Conservation (phyloP, 2,797 vertebrate species). For the Oophaga sylvatica region DNA sequence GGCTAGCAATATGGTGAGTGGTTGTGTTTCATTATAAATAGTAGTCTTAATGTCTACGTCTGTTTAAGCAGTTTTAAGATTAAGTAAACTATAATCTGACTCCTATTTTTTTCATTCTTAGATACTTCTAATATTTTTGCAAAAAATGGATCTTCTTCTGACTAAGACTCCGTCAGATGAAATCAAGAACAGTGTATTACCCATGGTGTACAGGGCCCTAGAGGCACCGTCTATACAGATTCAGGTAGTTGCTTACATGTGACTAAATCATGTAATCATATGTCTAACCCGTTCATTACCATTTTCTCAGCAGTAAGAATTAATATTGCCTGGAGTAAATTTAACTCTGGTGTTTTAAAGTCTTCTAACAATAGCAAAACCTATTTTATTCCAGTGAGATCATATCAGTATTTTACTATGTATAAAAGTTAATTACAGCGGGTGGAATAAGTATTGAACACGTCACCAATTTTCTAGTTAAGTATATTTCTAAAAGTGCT, state of each 20-base stretch:
- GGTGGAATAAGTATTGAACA: too few species aligned
- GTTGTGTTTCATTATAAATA: conserved; percentile 65
- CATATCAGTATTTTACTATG: background rate
- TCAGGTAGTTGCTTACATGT: conserved; percentile 78
- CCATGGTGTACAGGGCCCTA: conserved; percentile 96
- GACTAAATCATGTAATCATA: background rate
- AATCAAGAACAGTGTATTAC: conserved; percentile 93
- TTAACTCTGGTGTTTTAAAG: background rate
- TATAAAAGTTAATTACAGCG: background rate
- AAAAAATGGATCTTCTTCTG: conserved; percentile 98
- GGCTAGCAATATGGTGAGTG: conserved; percentile 99
- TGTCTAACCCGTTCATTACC: background rate
- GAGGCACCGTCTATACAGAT: conserved; percentile 98
- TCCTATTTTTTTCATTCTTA: conserved; percentile 66
- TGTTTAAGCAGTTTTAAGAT: conserved; percentile 69
- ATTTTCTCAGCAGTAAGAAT: background rate
- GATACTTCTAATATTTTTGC: conserved; percentile 97
- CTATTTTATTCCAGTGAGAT: background rate
- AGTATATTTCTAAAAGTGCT: too few species aligned
- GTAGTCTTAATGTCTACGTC: conserved; percentile 39
- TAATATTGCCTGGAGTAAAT: background rate
- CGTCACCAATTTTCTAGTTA: too few species aligned
- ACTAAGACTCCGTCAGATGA: conserved; percentile 96
- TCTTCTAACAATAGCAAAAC: background rate
- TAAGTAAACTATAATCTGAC: background rate